Percentiles rank a stretch among this genome's conserved stretches.
phyloP scores from a whole-genome alignment of 2,113 vertebrate genomes.

The Muscicapa adusta region DNA sequence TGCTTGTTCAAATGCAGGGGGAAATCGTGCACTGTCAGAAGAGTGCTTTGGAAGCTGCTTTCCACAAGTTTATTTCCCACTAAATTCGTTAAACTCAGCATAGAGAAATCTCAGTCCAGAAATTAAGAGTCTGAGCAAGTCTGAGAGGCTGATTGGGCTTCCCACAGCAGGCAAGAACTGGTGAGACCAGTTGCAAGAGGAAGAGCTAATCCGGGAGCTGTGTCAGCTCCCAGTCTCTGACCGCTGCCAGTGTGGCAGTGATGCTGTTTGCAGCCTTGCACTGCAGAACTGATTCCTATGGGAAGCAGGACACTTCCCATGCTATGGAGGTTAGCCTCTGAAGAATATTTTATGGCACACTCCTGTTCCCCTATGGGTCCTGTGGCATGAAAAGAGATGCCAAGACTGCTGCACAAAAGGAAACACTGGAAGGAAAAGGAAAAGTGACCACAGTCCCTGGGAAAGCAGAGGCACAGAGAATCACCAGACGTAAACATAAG shows the following conservation, averaged over 20 bases:
- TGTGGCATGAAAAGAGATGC: not conserved
- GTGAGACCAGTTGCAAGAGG: not conserved
- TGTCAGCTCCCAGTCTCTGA: not conserved
- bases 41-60: not conserved
- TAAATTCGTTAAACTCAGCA: not conserved
- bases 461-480: not conserved
- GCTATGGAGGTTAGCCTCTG: not conserved
- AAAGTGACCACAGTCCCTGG: not conserved
- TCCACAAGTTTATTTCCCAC: not conserved
- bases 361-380: not conserved
- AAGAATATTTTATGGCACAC: not conserved
- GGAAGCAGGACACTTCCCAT: not conserved
- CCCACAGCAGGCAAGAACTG: not conserved
- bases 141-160: not conserved
- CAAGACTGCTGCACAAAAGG: not conserved
- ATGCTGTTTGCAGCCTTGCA: not conserved
- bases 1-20: not conserved
- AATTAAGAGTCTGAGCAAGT: not conserved
- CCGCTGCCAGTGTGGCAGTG: not conserved
- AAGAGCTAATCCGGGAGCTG: not conserved
- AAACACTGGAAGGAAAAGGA: no score
- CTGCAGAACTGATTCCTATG: fast-evolving
- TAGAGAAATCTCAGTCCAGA: not conserved
- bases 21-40: fast-evolving
- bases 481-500: fast-evolving